These are phyloP conservation scores for Drosophila pullipes DNA, from an alignment of 2,888 invertebrate genomes.

Conservation along the genomic window DNA sequence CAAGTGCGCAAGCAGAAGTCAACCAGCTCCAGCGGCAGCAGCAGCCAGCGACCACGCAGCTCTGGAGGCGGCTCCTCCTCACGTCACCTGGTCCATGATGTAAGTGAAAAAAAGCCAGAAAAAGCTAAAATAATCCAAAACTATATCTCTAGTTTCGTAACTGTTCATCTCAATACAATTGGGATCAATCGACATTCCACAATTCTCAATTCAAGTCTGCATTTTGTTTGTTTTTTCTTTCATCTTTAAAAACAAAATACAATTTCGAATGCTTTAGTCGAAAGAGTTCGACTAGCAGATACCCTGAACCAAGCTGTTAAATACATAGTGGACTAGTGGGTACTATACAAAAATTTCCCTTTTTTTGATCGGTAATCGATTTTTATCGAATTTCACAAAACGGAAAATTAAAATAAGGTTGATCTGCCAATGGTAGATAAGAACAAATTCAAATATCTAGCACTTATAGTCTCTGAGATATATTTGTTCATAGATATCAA, in stretches of 20 bases:
- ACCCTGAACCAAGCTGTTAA: neutral
- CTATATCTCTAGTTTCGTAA: neutral
- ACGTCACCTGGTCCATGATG: conserved; percentile 58
- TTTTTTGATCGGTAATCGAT: neutral
- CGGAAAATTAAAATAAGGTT: neutral
- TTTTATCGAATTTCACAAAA: neutral
- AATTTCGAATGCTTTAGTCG: neutral
- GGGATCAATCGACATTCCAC: neutral
- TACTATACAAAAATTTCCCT: neutral
- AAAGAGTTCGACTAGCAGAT: neutral
- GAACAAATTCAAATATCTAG: neutral
- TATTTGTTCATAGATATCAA: neutral
- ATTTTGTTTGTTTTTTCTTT: neutral
- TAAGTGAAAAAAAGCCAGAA: conserved; percentile 27
- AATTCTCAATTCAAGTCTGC: neutral
- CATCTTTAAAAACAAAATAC: neutral
- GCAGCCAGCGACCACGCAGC: conserved; percentile 76
- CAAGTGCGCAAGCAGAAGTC: conserved; percentile 87
- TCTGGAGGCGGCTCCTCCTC: conserved; percentile 52
- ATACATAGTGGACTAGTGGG: too few species aligned
- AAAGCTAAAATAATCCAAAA: neutral
- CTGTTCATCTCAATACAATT: neutral
- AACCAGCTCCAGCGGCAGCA: conserved; percentile 77
- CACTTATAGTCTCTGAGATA: neutral
- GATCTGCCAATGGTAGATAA: neutral